phyloP scores from a whole-genome alignment of 2,797 vertebrate species.

The Rhinichthys osculus region DNA sequence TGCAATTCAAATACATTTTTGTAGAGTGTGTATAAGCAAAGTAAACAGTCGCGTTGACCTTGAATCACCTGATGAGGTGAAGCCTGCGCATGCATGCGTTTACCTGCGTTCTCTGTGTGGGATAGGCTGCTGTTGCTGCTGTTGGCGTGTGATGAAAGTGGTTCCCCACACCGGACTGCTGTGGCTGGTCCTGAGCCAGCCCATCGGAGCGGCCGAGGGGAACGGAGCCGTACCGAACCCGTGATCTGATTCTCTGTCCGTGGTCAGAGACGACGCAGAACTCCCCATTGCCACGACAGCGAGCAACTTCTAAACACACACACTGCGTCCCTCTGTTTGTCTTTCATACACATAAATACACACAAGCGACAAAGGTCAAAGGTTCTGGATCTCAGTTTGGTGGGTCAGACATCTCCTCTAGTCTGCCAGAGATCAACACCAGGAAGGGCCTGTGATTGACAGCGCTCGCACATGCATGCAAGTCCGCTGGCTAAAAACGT shows the following conservation, averaged over 20 bases:
- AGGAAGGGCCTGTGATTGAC: conserved; percentile 4
- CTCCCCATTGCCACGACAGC: conserved; percentile 88
- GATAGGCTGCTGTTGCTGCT: conserved; percentile 77
- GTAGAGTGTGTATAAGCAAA: neutral
- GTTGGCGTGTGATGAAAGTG: conserved; percentile 89
- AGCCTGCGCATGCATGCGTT: conserved; percentile 9
- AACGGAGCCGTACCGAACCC: conserved; percentile 87
- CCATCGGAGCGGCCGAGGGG: conserved; percentile 83
- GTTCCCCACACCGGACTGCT: conserved; percentile 90
- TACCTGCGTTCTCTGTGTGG: conserved; percentile 92
- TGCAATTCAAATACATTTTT: neutral
- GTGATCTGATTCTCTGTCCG: conserved; percentile 95
- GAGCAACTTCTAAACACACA: conserved; percentile 6
- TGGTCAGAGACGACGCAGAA: conserved; percentile 93
- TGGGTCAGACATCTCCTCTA: conserved; percentile 7
- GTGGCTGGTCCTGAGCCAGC: conserved; percentile 92
- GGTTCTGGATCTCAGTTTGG: neutral
- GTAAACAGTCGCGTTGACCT: too few species aligned
- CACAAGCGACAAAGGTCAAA: neutral
- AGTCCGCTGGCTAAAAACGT: neutral
- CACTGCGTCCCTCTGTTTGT: conserved; percentile 47
- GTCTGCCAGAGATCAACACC: conserved; percentile 6
- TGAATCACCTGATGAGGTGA: neutral
- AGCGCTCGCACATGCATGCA: neutral
- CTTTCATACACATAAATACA: conserved; percentile 30